Evolutionary conservation across 2,888 invertebrate species (phyloP).

Genomic region (Netelia melanura): DNA sequence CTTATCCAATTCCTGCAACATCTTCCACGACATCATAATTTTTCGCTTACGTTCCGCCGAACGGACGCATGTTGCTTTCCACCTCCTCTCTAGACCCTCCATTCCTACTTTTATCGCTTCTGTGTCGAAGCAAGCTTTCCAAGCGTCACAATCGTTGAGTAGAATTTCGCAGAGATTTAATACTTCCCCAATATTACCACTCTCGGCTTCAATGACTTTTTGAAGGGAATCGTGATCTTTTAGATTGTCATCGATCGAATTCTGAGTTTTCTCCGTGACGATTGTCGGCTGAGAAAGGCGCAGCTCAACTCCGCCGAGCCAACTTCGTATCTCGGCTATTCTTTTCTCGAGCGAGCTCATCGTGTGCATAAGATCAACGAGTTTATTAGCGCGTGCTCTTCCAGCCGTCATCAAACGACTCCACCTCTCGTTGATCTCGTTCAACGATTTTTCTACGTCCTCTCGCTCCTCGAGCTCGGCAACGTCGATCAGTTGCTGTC

Average conservation of each 20-base stretch:
- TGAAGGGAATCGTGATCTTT: slow-evolving; percentile 91
- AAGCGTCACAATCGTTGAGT: slow-evolving; percentile 90
- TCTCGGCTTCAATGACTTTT: slow-evolving; percentile 91
- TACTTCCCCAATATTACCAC: slow-evolving; percentile 91
- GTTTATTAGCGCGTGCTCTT: slow-evolving; percentile 89
- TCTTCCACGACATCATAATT: slow-evolving; percentile 88
- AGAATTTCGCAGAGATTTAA: slow-evolving; percentile 92
- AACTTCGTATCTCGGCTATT: slow-evolving; percentile 90
- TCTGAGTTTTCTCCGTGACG: slow-evolving; percentile 89
- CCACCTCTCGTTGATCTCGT: slow-evolving; percentile 89
- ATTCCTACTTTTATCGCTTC: slow-evolving; percentile 89
- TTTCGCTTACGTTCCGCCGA: slow-evolving; percentile 90
- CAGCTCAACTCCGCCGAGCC: slow-evolving; percentile 90
- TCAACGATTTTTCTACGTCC: slow-evolving; percentile 86
- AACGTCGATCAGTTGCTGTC: slow-evolving; percentile 88
- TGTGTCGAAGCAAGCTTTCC: slow-evolving; percentile 90
- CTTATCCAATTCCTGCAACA: slow-evolving; percentile 87
- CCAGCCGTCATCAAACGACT: slow-evolving; percentile 88
- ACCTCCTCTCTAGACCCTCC: slow-evolving; percentile 91
- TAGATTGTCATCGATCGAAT: slow-evolving; percentile 89
- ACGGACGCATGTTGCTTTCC: slow-evolving; percentile 91
- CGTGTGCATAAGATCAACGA: slow-evolving; percentile 90
- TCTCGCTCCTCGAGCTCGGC: slow-evolving; percentile 88
- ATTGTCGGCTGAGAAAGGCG: slow-evolving; percentile 89
- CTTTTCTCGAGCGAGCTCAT: slow-evolving; percentile 90